These are phyloP conservation scores for Ophonus ardosiacus DNA, from an alignment of 2,888 invertebrate genomes.

Conservation along the genomic window DNA sequence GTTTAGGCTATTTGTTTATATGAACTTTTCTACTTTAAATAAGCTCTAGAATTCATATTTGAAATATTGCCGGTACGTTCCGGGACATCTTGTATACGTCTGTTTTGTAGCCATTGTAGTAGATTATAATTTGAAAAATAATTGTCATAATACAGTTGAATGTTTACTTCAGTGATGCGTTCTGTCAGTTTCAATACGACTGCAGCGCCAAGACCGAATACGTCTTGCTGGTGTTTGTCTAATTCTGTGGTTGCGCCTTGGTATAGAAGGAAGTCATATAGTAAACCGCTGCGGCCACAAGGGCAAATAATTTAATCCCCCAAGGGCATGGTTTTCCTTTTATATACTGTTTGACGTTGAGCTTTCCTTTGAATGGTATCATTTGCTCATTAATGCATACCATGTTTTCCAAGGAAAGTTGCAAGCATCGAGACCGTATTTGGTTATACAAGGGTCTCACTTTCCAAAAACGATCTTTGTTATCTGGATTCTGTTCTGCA, in stretches of 20 bases:
- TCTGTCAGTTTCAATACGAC: constrained; percentile 65
- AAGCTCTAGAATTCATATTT: no score
- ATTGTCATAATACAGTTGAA: constrained; percentile 4
- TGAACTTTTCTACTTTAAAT: no score
- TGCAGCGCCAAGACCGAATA: constrained; percentile 65
- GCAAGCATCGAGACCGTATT: constrained; percentile 64
- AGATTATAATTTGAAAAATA: no score
- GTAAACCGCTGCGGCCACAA: constrained; percentile 68
- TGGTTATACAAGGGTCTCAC: constrained; percentile 66
- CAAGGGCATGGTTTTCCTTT: constrained; percentile 61
- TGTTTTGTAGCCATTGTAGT: no score
- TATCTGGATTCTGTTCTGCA: constrained; percentile 1
- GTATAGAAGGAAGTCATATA: constrained; percentile 69
- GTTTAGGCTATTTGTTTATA: no score
- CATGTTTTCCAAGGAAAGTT: constrained; percentile 65
- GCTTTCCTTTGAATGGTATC: constrained; percentile 67
- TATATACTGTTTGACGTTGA: constrained; percentile 66
- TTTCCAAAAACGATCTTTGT: constrained; percentile 67
- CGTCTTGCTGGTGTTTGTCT: constrained; percentile 54
- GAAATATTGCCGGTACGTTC: no score
- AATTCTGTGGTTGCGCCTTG: constrained; percentile 66
- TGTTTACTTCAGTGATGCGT: constrained; percentile 8
- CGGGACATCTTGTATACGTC: no score
- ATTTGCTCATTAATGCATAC: constrained; percentile 66
- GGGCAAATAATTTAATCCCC: no score